These are phyloP conservation scores for Geopemphigus sp. DNA, from an alignment of 1,140 invertebrate species.

Conservation along the genomic window DNA sequence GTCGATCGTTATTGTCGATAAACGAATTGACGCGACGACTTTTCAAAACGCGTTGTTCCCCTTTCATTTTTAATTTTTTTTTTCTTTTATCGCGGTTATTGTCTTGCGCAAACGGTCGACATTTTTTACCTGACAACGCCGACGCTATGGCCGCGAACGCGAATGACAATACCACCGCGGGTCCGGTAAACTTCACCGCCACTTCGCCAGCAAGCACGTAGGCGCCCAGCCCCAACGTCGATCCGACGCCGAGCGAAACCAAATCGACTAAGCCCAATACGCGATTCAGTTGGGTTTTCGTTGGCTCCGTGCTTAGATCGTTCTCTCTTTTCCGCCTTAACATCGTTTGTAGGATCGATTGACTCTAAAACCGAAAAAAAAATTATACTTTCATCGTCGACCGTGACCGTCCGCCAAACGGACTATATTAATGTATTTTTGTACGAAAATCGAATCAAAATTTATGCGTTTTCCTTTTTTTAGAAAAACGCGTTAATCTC, in stretches of 20 bases:
- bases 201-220: slow-evolving; percentile 91
- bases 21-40: no score
- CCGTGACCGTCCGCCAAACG: no score
- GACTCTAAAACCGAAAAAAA: neutral
- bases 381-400: no score
- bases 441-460: no score
- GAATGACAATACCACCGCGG: slow-evolving; percentile 83
- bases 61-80: no score
- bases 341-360: neutral
- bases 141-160: slow-evolving; percentile 85
- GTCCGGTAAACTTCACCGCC: slow-evolving; percentile 78
- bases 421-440: no score
- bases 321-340: slow-evolving; percentile 38
- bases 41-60: no score
- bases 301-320: slow-evolving; percentile 30
- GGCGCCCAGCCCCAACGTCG: slow-evolving; percentile 86
- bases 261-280: slow-evolving; percentile 76
- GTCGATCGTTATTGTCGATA: no score
- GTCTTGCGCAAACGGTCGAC: no score
- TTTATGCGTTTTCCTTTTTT: no score
- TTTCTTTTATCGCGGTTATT: no score
- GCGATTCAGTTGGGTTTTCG: slow-evolving; percentile 62
- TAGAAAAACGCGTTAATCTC: no score
- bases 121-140: slow-evolving; percentile 73
- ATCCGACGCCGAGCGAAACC: slow-evolving; percentile 79